Evolutionary conservation across 2,888 invertebrate species (phyloP), one percentile per base, ranked within the genome.

Genomic region (Vanessa cardui): DNA sequence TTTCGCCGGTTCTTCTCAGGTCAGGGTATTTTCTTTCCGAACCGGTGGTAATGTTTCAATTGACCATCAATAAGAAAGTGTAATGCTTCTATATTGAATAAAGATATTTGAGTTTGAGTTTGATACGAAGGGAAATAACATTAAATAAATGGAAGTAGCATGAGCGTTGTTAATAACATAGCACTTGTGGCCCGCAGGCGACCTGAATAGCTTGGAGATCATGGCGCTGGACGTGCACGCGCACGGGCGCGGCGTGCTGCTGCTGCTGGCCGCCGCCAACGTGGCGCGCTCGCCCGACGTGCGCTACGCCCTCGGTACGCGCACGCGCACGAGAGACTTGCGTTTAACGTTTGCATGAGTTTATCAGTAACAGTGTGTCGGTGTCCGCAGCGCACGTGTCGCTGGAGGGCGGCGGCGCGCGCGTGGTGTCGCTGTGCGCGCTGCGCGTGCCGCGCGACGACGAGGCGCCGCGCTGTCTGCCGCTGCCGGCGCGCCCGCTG

Each of bases 211-310:
- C 74, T 87, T 96, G 58, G 95, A 96, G 73, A 94, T 96, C 15
- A 95, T 95, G 94, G 90, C 97, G 3, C 89, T 98, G 66, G 98
- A 98, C 83, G 96, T 97, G 89, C 96, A 97, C 75, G 91, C 95
- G 0, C 89, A 93, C 64, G 95, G 70, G 59, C 69, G 70, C 69
- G 78, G 78, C 18, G 89, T 97, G 8, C 92, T 97, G 77, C 88
- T 98, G 64, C 93, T 97, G 71, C 94, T 96, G 5, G 70, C 96
- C 9, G 95, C 95, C 12, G 93, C 94, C 18, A 95, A 95, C 83
- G 89, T 94, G 26, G 94, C 95, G 31, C 89, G 95, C 59, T 94
- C 95, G 15, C 94, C 95, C 0, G 95, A 95, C 78, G 93, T 96
- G 82, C 94, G 96, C 78, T 96, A 96, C 82, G 96, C 96, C 2